Base-by-base conservation (phyloP, 2,888 invertebrate species). In the Hanleya hanleyi region DNA sequence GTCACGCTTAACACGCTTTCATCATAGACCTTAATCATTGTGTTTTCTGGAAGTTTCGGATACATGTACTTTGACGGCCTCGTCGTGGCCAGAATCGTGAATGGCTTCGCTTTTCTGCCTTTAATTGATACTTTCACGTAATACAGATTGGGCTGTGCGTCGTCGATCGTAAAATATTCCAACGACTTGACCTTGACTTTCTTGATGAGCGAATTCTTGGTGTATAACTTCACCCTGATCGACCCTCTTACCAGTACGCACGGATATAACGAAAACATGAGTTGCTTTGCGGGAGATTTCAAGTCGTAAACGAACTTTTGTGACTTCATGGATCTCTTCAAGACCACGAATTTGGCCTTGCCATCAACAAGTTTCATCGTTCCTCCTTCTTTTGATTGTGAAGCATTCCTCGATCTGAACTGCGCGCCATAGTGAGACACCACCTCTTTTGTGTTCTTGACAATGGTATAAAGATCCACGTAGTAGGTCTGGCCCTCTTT, bases 381-480 rank as follows among this genome's bases (percentile, higher is more conserved):
- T 64, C 36, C 71, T 61, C 33, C 37, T 62, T 32, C 75, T 68
- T 33, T 33, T 15, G 35, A 29, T 15, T 47, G 26, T 70, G 75
- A 78, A 64, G 76, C 67, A 50, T 70, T 69, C 26, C 80, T 83
- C 15, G 84, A 84, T 72, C 79, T 83, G 18, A 85, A 81, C 29
- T 47, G 74, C 1, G 83, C 71, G 50, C 91, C 91, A n/a, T 90
- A 91, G 79, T 92, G 92, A 0, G 91, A 91, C 74, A 92, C 92
- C 18, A 92, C 92, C 38, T 92, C 88, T 77, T 92, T 92, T 5
- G 92, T 92, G 51, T 89, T 87, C 61, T 85, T 89, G 81, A 93
- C 92, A 32, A 92, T 89, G 1, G 92, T 92, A 85, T 93, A 93
- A 26, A 93, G 90, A 83, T 93, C 92, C 70, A 93, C 91, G 83